Evolutionary conservation across 2,888 invertebrate species (phyloP), one percentile per base, ranked within the genome.

Genomic region (Marronus borbonicus): DNA sequence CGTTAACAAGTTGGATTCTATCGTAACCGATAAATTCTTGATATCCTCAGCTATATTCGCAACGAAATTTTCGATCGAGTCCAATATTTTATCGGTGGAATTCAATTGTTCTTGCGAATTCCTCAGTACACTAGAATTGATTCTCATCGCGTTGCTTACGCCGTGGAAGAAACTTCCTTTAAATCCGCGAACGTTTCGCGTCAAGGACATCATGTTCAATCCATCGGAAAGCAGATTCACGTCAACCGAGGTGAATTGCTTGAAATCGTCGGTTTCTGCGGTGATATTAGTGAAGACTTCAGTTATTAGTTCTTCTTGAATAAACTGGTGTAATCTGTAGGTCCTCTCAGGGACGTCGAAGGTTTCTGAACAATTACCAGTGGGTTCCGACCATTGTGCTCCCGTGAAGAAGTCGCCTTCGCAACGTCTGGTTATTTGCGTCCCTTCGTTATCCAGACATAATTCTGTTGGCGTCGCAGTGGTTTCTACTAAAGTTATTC

Each of bases 11-110:
- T 76, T 76, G 10, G 76, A 49, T 0, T 76, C 24, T 7, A 76
- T 58, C 1, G 65, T 66, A 0, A 65, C 52, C 2, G 76, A 66
- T 24, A 76, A 58, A 17, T 65, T 52, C 12, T 20, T 55, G 4
- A 50, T 68, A 36, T 76, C 74, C 20, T 62, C 44, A 0, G 78
- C 65, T 49, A 74, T 58, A 58, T 75, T 66, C 14, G 28, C n/a
- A 20, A 77, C 52, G 44, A 79, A 79, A 36, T 17, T 66, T 52
- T 79, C 74, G 12, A 74, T 66, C 1, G 79, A 76, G 44, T 76
- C 64, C 17, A 79, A 31, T 5, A 79, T 79, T 24, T 77, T 79
- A 74, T 77, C 77, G 2, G 76, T 76, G 10, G 79, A 76, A 55
- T 76, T 74, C 10, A 74, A 50, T 14, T 64, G 66, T 28, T 65